Evolutionary conservation across 2,797 vertebrate species (phyloP), one percentile per base, ranked within the genome.

Genomic region (Hoplostethus mediterraneus): DNA sequence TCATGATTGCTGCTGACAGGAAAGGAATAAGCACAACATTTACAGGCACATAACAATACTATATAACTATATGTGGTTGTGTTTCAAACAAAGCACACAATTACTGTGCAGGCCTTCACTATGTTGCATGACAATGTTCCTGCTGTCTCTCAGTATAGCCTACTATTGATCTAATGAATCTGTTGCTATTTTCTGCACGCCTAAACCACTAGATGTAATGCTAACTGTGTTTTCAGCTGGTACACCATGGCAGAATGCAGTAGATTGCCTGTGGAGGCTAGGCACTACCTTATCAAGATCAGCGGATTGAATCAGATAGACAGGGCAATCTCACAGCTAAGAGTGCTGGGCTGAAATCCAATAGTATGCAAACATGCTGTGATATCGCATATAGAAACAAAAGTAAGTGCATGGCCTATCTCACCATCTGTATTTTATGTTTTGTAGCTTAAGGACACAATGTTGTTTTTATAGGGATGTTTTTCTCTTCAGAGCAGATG

Each of bases 191-290:
- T 48, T 12, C 30, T 36, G 44, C 3, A 38, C 17, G 30, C 30
- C 30, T 17, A 13, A 33, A 45, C 42, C 12, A 21, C 12, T 21
- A 62, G 14, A 33, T 54, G 49, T 54, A 44, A 59, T 40, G 12
- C 58, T 54, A 30, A 42, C 10, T 49, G 67, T 10, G 42, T 31
- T 70, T 42, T 33, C 6, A 1, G 38, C 13, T 48, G 5, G 33
- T 51, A 12, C 48, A 70, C n/a, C 49, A 38, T 78, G 73, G 72
- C 67, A 40, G 67, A 67, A 67, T 58, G 63, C 58, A 63, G 17
- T 12, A 36, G 52, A 57, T 63, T 63, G 44, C 42, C 45, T 71
- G 51, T 33, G 55, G 42, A 67, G 55, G 21, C 21, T 21, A 21
- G 21, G 64, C 31, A 11, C 44, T 48, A 25, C 21, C 53, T 58